These are phyloP conservation scores for Caenorhabditis becei DNA, from an alignment of 2,888 invertebrate species.

Conservation along the genomic window DNA sequence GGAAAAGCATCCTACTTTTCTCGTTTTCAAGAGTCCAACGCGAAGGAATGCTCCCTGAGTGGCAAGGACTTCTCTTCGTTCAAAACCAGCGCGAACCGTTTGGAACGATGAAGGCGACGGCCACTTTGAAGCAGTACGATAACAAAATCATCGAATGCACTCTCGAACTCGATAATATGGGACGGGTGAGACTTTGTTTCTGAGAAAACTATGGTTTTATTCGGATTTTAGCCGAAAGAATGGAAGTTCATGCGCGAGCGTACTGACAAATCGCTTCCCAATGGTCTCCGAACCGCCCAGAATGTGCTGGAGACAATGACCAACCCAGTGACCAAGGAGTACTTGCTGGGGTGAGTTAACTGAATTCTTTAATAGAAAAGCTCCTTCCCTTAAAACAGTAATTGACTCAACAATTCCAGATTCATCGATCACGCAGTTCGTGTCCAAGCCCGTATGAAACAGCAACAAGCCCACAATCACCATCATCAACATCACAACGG, in stretches of 20 bases:
- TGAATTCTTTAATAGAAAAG: not conserved
- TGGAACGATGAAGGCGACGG: conserved; percentile 87
- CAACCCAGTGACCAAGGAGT: conserved; percentile 75
- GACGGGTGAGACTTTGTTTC: too few relatives aligned
- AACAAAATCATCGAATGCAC: conserved; percentile 97
- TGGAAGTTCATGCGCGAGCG: conserved; percentile 97
- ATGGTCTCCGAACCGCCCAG: conserved; percentile 89
- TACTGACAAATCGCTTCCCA: conserved; percentile 96
- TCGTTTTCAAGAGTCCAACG: conserved; percentile 26
- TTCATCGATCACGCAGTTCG: conserved; percentile 12
- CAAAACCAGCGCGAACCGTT: conserved; percentile 85
- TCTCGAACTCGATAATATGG: conserved; percentile 33
- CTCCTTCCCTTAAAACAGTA: too few relatives aligned
- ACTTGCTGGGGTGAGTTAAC: conserved; percentile 56
- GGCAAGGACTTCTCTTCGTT: conserved; percentile 80
- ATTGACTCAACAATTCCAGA: not conserved
- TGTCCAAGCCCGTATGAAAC: not conserved
- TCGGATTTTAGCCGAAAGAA: conserved; percentile 48
- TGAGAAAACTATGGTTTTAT: conserved; percentile 86
- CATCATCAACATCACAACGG: not conserved
- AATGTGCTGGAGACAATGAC: conserved; percentile 79
- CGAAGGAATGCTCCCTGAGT: conserved; percentile 81
- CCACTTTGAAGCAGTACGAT: conserved; percentile 88
- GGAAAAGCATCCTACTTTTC: not conserved
- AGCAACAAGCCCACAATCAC: not conserved